Evolutionary conservation across 2,797 vertebrate species (phyloP), one percentile per base, ranked within the genome.

Genomic region (Taenioides sp.): DNA sequence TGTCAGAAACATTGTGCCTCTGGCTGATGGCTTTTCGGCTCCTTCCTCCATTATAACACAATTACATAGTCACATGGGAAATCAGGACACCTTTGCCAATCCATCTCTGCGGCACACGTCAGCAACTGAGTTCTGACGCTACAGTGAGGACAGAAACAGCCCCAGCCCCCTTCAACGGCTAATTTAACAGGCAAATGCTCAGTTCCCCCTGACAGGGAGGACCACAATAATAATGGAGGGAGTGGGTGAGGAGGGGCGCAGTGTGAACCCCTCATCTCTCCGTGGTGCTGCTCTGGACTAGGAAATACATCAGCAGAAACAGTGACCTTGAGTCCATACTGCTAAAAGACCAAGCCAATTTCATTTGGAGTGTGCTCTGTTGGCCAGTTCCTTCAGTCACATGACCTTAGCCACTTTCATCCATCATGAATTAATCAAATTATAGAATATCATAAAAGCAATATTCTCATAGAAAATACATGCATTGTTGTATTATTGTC

Each of bases 181-280:
- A 85, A 92, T 93, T 93, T 92, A 93, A 91, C 67, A 80, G 82
- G 73, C 89, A 92, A 88, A 88, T 86, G 90, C 89, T 87, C 82
- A 81, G 55, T 84, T 72, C 70, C 62, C 25, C 9, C 69, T 82
- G 67, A 81, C 64, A 72, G 72, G 78, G 79, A 84, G 87, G 69
- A 82, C 67, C 78, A 25, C 64, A 58, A 84, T 83, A 78, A 84
- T 86, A 83, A 88, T 81, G 83, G 83, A 83, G 78, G 71, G 75
- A 80, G 72, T 55, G 62, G 71, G 68, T 60, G 77, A 77, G 76
- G 7, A 43, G 77, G 72, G 73, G 58, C 72, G 20, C 49, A 49
- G 58, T 71, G 80, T 73, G 31, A 82, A 80, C 75, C 85, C 75
- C 76, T 76, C 71, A 69, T 81, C 74, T 20, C 64, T 74, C 65